Evolutionary conservation across 2,888 invertebrate species (phyloP).

Genomic region (Brenthis daphne): DNA sequence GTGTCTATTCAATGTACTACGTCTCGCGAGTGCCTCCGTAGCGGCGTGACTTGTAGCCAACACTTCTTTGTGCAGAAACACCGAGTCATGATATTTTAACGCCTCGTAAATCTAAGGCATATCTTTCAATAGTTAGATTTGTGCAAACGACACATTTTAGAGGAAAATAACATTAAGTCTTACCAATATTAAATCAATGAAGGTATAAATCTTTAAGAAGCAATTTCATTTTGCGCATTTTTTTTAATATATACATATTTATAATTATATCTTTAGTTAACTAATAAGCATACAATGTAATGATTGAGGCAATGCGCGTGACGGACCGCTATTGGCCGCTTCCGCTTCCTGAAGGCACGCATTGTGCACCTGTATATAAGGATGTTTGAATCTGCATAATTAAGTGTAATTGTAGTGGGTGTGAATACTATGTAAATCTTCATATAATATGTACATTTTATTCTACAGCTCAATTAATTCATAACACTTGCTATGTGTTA

Average conservation of each 20-base stretch:
- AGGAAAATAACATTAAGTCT: no score
- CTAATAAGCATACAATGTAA: slow-evolving; percentile 27
- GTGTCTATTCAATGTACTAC: slow-evolving; percentile 71
- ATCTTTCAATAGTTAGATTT: slow-evolving; percentile 40
- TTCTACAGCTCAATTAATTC: neutral
- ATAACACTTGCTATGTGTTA: no score
- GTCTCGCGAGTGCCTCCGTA: slow-evolving; percentile 70
- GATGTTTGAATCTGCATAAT: slow-evolving; percentile 49
- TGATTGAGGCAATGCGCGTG: slow-evolving; percentile 53
- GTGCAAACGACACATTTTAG: neutral
- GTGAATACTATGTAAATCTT: slow-evolving; percentile 21
- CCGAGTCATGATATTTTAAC: slow-evolving; percentile 48
- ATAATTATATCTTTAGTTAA: slow-evolving; percentile 20
- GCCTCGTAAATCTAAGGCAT: slow-evolving; percentile 44
- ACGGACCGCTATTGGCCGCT: slow-evolving; percentile 66
- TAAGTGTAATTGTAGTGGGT: slow-evolving; percentile 29
- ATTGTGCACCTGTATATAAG: slow-evolving; percentile 60
- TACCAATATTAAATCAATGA: no score
- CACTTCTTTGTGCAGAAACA: slow-evolving; percentile 53
- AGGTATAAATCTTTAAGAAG: no score
- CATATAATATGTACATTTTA: neutral
- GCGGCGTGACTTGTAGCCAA: slow-evolving; percentile 61
- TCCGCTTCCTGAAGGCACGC: slow-evolving; percentile 75
- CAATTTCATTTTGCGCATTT: no score
- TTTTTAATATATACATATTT: no score